Conservation (phyloP, 2,888 invertebrate species). For the Biston stratarius region DNA sequence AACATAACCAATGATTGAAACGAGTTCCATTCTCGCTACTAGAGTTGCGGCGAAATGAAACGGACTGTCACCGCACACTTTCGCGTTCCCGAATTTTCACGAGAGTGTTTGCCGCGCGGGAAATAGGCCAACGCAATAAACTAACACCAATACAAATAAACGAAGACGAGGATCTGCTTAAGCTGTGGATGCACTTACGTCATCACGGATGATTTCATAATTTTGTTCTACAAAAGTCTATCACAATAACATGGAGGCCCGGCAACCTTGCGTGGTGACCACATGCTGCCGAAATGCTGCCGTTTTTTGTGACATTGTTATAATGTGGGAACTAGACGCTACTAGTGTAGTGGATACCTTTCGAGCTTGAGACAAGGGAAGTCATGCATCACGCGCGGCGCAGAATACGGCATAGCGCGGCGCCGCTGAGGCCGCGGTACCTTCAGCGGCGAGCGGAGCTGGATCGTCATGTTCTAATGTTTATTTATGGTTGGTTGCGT, state of each 20-base stretch:
- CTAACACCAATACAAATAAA: conserved; percentile 46
- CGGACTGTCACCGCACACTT: conserved; percentile 40
- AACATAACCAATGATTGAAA: too few relatives aligned
- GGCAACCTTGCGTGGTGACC: conserved; percentile 78
- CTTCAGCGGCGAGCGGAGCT: conserved; percentile 18
- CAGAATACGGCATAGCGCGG: conserved; percentile 53
- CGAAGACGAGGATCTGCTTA: conserved; percentile 39
- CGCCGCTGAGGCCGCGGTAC: conserved; percentile 59
- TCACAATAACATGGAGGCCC: conserved; percentile 57
- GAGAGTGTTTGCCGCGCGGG: conserved; percentile 32
- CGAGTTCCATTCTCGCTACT: background rate
- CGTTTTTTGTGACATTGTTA: conserved; percentile 75
- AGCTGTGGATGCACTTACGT: conserved; percentile 49
- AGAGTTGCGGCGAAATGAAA: conserved; percentile 23
- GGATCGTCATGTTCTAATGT: conserved; percentile 23
- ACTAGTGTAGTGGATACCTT: conserved; percentile 50
- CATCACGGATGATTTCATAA: conserved; percentile 54
- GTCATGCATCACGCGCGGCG: conserved; percentile 63
- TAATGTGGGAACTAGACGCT: conserved; percentile 77
- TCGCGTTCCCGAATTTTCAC: conserved; percentile 38
- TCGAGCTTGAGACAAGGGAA: conserved; percentile 63
- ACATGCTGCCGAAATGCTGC: conserved; percentile 78
- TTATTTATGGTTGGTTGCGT: conserved; percentile 11
- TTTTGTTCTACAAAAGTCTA: conserved; percentile 53
- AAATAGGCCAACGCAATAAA: conserved; percentile 49